Conservation (phyloP, 2,113 vertebrate genomes). For the Stercorarius parasiticus region DNA sequence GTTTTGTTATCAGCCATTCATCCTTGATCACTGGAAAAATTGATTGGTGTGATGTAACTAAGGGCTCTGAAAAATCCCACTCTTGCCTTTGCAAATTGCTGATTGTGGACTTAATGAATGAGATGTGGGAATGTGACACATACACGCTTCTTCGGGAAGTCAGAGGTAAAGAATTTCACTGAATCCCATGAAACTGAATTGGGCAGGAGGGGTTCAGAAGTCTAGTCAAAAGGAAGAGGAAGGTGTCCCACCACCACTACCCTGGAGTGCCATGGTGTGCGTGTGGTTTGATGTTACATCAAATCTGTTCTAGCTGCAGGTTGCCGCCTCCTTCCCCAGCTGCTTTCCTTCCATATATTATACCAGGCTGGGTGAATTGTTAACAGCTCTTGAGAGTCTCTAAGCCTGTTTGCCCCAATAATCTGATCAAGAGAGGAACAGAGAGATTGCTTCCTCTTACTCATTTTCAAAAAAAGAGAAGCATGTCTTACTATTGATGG, state of each 20-base stretch:
- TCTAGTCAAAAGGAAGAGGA: background rate
- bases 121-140: background rate
- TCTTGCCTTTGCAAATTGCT: background rate
- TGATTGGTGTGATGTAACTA: background rate
- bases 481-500: background rate
- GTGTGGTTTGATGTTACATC: background rate
- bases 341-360: background rate
- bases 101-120: background rate
- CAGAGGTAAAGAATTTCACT: background rate
- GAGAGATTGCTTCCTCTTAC: background rate
- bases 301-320: background rate
- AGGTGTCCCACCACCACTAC: background rate
- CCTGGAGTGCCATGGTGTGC: fast-evolving
- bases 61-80: background rate
- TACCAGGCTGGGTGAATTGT: background rate
- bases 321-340: background rate
- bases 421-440: background rate
- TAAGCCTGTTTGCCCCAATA: background rate
- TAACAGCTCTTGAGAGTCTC: background rate
- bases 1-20: background rate
- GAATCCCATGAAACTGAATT: background rate
- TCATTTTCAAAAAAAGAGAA: background rate
- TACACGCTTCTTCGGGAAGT: background rate
- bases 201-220: background rate
- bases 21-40: background rate